Evolutionary conservation across 2,888 invertebrate species (phyloP).

Genomic region (Scaptomyza cyrtandrae): DNA sequence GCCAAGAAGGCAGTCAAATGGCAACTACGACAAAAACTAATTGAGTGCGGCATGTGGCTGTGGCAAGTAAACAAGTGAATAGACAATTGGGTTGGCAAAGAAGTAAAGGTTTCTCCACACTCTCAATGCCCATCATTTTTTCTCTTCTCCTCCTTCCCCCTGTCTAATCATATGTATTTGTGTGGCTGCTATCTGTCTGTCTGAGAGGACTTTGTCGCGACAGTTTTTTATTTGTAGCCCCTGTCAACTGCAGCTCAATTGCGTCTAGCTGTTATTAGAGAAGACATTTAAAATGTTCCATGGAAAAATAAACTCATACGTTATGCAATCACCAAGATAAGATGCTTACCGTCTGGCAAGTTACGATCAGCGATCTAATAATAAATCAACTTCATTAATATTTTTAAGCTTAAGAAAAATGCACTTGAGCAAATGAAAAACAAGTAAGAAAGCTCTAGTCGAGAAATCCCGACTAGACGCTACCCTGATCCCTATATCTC

Average conservation of each 20-base stretch:
- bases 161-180: slow-evolving; percentile 32
- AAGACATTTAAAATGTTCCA: not conserved
- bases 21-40: slow-evolving; percentile 44
- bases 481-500: no score
- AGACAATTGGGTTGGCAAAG: not conserved
- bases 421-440: not conserved
- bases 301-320: not conserved
- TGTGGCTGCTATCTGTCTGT: slow-evolving; percentile 6
- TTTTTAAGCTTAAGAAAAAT: not conserved
- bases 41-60: slow-evolving; percentile 24
- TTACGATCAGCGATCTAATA: not conserved
- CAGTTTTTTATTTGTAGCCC: slow-evolving; percentile 9
- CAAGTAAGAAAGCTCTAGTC: no score
- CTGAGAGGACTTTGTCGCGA: slow-evolving; percentile 3
- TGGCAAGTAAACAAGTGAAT: slow-evolving; percentile 63
- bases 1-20: slow-evolving; percentile 54
- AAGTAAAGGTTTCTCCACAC: slow-evolving; percentile 4
- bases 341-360: not conserved
- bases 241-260: slow-evolving; percentile 16
- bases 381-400: not conserved
- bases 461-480: no score
- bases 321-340: not conserved
- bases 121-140: not conserved
- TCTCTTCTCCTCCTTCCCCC: not conserved
- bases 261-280: slow-evolving; percentile 3